phyloP scores from a whole-genome alignment of 2,797 vertebrate genomes.

The Alectoris magna region DNA sequence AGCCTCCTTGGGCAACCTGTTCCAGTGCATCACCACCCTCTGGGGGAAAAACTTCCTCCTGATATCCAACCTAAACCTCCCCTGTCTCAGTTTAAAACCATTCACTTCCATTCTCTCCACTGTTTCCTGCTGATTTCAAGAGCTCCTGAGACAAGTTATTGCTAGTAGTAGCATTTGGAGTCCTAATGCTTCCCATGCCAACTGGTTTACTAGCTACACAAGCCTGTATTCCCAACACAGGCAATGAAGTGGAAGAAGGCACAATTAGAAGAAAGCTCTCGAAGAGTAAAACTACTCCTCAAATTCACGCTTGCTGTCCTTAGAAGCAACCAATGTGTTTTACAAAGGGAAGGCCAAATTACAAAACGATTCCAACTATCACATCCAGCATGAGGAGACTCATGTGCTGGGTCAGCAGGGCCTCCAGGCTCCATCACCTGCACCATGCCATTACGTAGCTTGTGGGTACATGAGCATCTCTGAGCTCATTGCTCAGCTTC shows the following conservation, averaged over 20 bases:
- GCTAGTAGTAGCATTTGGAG: not conserved
- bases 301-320: not conserved
- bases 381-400: rapidly evolving
- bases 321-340: not conserved
- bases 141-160: not conserved
- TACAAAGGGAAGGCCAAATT: not conserved
- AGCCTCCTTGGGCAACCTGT: too few species aligned
- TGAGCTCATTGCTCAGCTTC: not conserved
- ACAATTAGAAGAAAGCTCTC: not conserved
- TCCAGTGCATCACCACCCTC: too few species aligned
- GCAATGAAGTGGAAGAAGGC: not conserved
- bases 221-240: not conserved
- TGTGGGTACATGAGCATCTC: rapidly evolving
- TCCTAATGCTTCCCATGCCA: not conserved
- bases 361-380: not conserved
- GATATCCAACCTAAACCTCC: too few species aligned
- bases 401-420: not conserved
- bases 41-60: too few species aligned
- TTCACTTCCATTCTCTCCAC: not conserved
- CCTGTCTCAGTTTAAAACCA: too few species aligned
- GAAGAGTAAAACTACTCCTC: not conserved
- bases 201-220: not conserved
- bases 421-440: not conserved
- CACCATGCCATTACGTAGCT: rapidly evolving
- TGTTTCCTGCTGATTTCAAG: not conserved